Percentiles rank a stretch among this genome's conserved stretches.
phyloP scores from a whole-genome alignment of 2,797 vertebrate species.

The Odontamblyopus lacepedii region DNA sequence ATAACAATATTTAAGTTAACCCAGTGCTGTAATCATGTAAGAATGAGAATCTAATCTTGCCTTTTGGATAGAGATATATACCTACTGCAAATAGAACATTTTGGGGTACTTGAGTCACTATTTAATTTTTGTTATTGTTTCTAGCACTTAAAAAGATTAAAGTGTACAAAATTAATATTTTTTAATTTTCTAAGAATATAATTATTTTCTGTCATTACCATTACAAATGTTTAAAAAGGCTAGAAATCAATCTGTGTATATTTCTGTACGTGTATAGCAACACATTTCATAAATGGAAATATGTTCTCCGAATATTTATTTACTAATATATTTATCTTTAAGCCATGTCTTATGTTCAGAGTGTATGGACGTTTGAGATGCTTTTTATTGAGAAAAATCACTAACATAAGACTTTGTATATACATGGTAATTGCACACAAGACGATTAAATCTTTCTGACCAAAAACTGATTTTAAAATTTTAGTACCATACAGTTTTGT shows the following conservation, averaged over 20 bases:
- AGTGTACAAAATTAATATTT: conserved; percentile 92
- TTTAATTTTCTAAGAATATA: conserved; percentile 80
- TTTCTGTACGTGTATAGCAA: conserved; percentile 98
- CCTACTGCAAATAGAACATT: conserved; percentile 81
- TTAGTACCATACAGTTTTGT: conserved; percentile 98
- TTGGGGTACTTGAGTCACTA: conserved; percentile 92
- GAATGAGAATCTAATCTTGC: conserved; percentile 81
- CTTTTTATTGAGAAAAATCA: conserved; percentile 86
- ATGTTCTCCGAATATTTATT: conserved; percentile 99
- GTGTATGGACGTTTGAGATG: conserved; percentile 89
- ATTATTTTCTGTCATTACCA: conserved; percentile 94
- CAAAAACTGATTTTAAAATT: conserved; percentile 95
- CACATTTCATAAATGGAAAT: conserved; percentile 99
- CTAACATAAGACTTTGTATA: conserved; percentile 97
- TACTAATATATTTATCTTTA: conserved; percentile 99
- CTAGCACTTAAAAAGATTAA: conserved; percentile 98
- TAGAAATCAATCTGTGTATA: conserved; percentile 94
- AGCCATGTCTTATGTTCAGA: conserved; percentile 99
- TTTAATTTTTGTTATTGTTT: conserved; percentile 88
- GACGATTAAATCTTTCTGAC: conserved; percentile 96
- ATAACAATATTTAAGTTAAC: conserved; percentile 81
- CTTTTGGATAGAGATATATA: conserved; percentile 81
- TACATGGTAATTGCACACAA: conserved; percentile 98
- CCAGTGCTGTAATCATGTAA: conserved; percentile 79
- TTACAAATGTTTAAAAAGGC: conserved; percentile 89